Percentiles rank a stretch among this genome's conserved stretches.
phyloP scores from a whole-genome alignment of 92 coral and sea anemone species.

The Epizoanthus rinbou region DNA sequence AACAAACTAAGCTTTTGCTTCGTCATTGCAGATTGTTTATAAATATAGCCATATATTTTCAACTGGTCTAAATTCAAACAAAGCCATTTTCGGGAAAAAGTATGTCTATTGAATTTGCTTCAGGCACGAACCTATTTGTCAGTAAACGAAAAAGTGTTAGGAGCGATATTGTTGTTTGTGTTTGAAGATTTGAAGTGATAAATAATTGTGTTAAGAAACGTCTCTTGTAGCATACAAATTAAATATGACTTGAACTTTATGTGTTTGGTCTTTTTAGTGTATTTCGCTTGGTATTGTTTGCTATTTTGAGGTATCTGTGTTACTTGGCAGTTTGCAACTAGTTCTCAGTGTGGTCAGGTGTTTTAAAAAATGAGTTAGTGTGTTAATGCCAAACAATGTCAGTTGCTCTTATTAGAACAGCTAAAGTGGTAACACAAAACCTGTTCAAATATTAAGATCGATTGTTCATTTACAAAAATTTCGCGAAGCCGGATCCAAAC shows the following conservation, averaged over 20 bases:
- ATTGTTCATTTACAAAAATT: no score
- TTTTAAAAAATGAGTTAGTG: neutral
- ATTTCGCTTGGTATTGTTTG: neutral
- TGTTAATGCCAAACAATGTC: slow-evolving; percentile 3
- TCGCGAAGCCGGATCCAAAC: no score
- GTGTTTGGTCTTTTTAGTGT: neutral
- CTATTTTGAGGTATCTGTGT: neutral
- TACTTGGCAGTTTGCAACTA: neutral
- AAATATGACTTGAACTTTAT: neutral
- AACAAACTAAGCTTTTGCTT: slow-evolving; percentile 5
- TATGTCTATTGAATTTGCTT: neutral
- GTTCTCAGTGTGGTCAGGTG: slow-evolving; percentile 6
- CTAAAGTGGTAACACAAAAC: neutral
- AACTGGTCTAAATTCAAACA: neutral
- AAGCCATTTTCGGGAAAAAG: neutral
- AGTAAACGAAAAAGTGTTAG: neutral
- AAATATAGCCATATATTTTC: neutral
- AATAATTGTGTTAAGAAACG: slow-evolving; percentile 2
- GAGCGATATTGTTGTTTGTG: slow-evolving; percentile 4
- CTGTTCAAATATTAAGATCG: no score
- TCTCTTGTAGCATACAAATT: neutral
- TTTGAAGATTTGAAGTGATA: slow-evolving; percentile 10
- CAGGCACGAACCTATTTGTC: slow-evolving; percentile 7
- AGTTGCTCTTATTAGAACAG: neutral
- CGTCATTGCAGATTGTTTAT: neutral